phyloP scores from a whole-genome alignment of 37 sponge, comb jelly and placozoan genomes.

The Crambe crambe region DNA sequence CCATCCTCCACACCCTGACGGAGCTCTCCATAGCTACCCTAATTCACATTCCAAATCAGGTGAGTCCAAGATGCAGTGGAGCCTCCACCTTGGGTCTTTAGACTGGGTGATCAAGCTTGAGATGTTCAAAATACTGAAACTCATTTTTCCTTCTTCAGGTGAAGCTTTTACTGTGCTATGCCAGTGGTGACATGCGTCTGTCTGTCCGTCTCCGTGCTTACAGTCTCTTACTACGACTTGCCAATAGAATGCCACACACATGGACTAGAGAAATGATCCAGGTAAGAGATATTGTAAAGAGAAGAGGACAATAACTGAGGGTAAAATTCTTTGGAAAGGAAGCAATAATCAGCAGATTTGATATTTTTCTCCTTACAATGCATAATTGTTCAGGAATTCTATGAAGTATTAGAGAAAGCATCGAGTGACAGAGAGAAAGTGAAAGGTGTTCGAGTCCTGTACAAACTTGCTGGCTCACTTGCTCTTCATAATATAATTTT shows the following conservation, averaged over 20 bases:
- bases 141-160: conserved; percentile 29
- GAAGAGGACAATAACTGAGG: not conserved
- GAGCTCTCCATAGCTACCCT: conserved; percentile 57
- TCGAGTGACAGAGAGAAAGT: conserved; percentile 33
- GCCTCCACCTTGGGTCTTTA: no score
- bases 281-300: conserved; percentile 16
- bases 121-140: no score
- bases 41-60: conserved; percentile 72
- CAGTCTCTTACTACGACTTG: conserved; percentile 38
- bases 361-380: no score
- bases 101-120: no score
- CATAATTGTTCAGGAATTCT: conserved; percentile 18
- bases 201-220: conserved; percentile 43
- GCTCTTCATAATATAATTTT: conserved; percentile 62
- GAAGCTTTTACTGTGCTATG: conserved; percentile 54
- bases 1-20: conserved; percentile 78
- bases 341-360: no score
- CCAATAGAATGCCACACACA: conserved; percentile 54
- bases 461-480: conserved; percentile 46
- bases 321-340: no score
- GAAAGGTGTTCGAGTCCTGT: conserved; percentile 1
- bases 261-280: conserved; percentile 64
- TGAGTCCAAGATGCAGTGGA: conserved; percentile 15
- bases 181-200: conserved; percentile 48
- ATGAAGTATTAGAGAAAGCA: conserved; percentile 16